Evolutionary conservation across 1,140 invertebrate species (phyloP).

Genomic region (Battus philenor): DNA sequence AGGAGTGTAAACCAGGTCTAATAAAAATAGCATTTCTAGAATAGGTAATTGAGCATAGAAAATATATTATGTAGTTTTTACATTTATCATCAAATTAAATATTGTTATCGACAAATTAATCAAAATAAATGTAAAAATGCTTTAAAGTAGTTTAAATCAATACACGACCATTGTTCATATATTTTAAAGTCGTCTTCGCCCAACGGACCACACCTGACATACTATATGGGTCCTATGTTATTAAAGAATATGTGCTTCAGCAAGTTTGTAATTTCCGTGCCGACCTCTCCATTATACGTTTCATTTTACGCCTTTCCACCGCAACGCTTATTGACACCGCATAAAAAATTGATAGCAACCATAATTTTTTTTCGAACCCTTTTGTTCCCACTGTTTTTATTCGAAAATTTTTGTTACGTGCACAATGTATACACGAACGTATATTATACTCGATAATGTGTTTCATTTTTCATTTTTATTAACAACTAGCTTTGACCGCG

Average conservation of each 20-base stretch:
- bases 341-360: conserved; percentile 17
- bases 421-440: too few species aligned
- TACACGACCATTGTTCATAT: conserved; percentile 13
- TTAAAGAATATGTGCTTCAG: conserved; percentile 20
- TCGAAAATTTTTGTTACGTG: too few species aligned
- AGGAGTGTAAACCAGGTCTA: too few species aligned
- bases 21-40: too few species aligned
- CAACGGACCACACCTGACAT: conserved; percentile 6
- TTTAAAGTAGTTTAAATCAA: not conserved
- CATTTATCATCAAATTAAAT: too few species aligned
- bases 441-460: too few species aligned
- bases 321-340: conserved; percentile 19
- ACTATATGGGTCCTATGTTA: conserved; percentile 10
- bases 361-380: conserved; percentile 4
- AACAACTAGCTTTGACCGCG: too few species aligned
- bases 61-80: too few species aligned
- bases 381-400: conserved; percentile 17
- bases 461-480: too few species aligned
- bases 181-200: conserved; percentile 14
- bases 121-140: not conserved
- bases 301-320: conserved; percentile 21
- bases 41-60: too few species aligned
- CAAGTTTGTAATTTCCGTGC: conserved; percentile 23
- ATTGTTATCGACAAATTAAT: too few species aligned
- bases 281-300: conserved; percentile 23